phyloP scores from a whole-genome alignment of 1,140 invertebrate species.

The Trypoxylus dichotomus region DNA sequence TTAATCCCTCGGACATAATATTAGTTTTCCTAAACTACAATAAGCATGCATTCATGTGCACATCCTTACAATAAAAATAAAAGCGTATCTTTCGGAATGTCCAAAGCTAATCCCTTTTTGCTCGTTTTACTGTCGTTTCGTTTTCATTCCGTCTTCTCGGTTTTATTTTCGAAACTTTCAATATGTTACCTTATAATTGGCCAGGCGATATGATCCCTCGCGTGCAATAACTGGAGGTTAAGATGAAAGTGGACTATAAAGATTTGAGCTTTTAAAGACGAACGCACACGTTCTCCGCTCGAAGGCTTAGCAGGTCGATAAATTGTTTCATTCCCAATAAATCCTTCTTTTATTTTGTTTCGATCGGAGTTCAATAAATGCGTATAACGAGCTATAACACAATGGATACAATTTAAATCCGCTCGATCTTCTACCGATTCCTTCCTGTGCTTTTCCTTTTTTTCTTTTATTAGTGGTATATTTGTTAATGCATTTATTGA shows the following conservation, averaged over 20 bases:
- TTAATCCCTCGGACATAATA: no score
- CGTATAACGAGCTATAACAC: conserved; percentile 1
- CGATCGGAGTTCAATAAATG: not conserved
- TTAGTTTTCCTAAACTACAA: no score
- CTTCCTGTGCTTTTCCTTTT: not conserved
- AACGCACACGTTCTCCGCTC: not conserved
- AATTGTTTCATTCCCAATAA: conserved; percentile 7
- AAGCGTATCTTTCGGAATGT: no score
- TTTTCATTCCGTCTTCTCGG: not conserved
- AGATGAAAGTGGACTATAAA: not conserved
- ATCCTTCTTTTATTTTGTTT: conserved; percentile 4
- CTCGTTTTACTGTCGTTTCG: no score
- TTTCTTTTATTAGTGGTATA: not conserved
- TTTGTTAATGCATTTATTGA: not conserved
- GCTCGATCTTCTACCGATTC: not conserved
- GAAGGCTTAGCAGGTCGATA: not conserved
- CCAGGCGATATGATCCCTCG: not conserved
- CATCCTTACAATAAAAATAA: no score
- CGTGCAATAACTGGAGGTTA: not conserved
- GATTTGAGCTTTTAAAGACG: not conserved
- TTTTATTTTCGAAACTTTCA: conserved; percentile 3
- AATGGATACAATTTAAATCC: conserved; percentile 7
- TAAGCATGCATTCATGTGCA: no score
- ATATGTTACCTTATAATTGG: conserved; percentile 7
- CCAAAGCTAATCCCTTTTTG: no score